Base-by-base conservation (phyloP, 2,113 vertebrate species). In the Conger conger region DNA sequence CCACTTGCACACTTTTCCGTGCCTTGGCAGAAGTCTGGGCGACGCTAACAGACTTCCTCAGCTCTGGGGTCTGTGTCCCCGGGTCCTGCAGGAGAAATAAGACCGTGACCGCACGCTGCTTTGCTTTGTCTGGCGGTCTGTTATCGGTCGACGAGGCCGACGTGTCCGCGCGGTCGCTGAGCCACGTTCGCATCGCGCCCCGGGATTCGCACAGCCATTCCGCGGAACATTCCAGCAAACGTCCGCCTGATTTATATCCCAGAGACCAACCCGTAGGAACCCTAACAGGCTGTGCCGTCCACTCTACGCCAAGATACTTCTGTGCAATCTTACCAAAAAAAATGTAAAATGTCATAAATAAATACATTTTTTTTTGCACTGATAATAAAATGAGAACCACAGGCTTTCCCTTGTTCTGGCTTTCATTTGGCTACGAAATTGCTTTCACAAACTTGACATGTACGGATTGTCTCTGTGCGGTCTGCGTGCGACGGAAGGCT, bases 191-290 rank as follows among this genome's bases (percentile, higher is more conserved):
- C 42, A 85, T 86, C 84, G 86, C 92, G 93, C 93, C 92, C 93
- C 92, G 91, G 91, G 90, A 92, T 93, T 90, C 84, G 79, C 84
- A 81, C 89, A 93, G 94, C 93, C 93, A 94, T 94, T 85, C 45
- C 77, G 45, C 80, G 86, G 85, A 80, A 76, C 83, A 81, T 88
- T 84, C 79, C 78, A 83, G 76, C 79, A 86, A 16, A 23, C 73
- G 45, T 77, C 57, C 23, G 60, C 23, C 50, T 30, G 53, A 30
- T 15, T 82, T 85, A 45, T 20, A 42, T 35, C 83, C 50, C 17
- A 9, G 60, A 68, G 80, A 79, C 68, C 11, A 18, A 77, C 18
- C 18, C 30, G 20, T 53, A 30, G 16, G 38, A 45, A n/a, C 30
- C 35, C 73, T 33, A n/a, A 33, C 27, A 42, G 27, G 80, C 82